phyloP scores from a whole-genome alignment of 2,113 vertebrate genomes.

The Macquaria australasica region DNA sequence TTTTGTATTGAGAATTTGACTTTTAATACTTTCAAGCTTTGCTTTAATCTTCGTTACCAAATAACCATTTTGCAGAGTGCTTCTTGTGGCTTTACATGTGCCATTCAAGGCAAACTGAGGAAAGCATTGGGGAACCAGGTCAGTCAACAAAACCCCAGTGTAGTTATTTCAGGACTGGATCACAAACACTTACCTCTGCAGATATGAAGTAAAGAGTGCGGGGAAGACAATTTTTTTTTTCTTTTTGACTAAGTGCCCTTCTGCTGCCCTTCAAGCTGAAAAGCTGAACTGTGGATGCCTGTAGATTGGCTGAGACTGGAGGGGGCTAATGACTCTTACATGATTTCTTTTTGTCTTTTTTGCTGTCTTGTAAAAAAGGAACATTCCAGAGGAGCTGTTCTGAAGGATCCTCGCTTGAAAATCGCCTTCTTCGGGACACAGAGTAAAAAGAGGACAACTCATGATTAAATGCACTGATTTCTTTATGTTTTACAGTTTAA shows the following conservation, averaged over 20 bases:
- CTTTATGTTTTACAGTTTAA: conserved; percentile 29
- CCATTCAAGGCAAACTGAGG: neutral
- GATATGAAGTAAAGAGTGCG: conserved; percentile 15
- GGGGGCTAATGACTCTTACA: conserved; percentile 62
- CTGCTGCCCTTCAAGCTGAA: conserved; percentile 58
- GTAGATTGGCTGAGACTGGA: conserved; percentile 33
- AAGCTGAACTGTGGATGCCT: conserved; percentile 39
- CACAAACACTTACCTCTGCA: conserved; percentile 22
- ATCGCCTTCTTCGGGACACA: conserved; percentile 51
- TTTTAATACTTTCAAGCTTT: conserved; percentile 30
- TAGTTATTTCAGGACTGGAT: conserved; percentile 18
- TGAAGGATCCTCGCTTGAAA: conserved; percentile 33
- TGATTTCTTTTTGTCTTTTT: conserved; percentile 71
- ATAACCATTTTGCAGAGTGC: conserved; percentile 6
- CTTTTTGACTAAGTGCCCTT: conserved; percentile 72
- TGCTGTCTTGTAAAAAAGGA: conserved; percentile 59
- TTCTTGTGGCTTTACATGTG: conserved; percentile 24
- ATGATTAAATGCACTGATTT: conserved; percentile 59
- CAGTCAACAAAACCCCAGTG: conserved; percentile 8
- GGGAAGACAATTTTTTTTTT: conserved; percentile 7
- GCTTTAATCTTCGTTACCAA: conserved; percentile 52
- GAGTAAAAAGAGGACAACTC: conserved; percentile 45
- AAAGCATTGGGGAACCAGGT: conserved; percentile 22
- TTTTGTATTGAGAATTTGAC: conserved; percentile 47
- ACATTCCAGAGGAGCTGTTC: conserved; percentile 55